Evolutionary conservation across 1,140 invertebrate species (phyloP).

Genomic region (Heliconius eleuchia): DNA sequence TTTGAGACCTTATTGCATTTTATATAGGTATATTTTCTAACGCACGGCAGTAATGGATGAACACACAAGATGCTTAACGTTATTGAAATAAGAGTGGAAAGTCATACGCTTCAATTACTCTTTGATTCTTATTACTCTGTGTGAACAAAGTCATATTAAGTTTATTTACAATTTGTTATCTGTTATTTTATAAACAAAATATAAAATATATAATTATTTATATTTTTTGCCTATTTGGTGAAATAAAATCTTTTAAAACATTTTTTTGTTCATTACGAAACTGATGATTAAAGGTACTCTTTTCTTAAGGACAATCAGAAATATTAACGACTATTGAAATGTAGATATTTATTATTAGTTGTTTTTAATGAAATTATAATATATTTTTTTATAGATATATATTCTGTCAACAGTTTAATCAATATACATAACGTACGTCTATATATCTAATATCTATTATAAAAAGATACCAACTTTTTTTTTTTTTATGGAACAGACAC

Average conservation of each 20-base stretch:
- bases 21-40: neutral
- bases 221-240: too few relatives aligned
- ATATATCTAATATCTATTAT: neutral
- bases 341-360: too few relatives aligned
- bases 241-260: too few relatives aligned
- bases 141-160: neutral
- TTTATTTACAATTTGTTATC: neutral
- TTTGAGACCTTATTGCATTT: constrained; percentile 8
- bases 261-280: neutral
- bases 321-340: too few relatives aligned
- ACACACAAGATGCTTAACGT: constrained; percentile 7
- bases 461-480: neutral
- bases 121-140: constrained; percentile 4
- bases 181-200: neutral
- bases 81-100: constrained; percentile 7
- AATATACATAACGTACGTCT: neutral
- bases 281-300: too few relatives aligned
- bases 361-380: too few relatives aligned
- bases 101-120: neutral
- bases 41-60: neutral
- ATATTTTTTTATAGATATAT: too few relatives aligned
- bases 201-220: neutral
- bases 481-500: too few relatives aligned
- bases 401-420: neutral
- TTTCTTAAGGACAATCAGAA: too few relatives aligned